Conservation (phyloP, 2,797 vertebrate genomes). For the Apogon hyalosoma region DNA sequence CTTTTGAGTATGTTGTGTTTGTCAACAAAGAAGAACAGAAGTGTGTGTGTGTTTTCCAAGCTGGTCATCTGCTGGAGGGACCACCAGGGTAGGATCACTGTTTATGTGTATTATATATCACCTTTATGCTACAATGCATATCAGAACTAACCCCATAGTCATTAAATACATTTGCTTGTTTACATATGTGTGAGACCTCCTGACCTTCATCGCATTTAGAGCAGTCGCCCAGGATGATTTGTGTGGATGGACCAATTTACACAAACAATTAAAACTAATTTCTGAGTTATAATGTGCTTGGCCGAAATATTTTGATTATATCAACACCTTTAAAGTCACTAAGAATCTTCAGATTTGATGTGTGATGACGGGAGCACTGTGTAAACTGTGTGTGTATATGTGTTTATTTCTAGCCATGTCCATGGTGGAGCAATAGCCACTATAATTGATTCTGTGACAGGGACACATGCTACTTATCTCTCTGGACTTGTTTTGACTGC, state of each 20-base stretch:
- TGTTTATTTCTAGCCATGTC: slow-evolving; percentile 78
- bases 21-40: slow-evolving; percentile 79
- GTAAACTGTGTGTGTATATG: background rate
- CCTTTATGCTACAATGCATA: background rate
- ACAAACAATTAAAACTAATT: no score
- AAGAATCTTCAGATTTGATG: background rate
- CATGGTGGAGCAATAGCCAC: slow-evolving; percentile 89
- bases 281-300: no score
- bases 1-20: slow-evolving; percentile 89
- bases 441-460: slow-evolving; percentile 83
- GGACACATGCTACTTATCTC: slow-evolving; percentile 68
- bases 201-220: no score
- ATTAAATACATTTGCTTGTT: no score
- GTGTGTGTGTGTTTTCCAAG: slow-evolving; percentile 84
- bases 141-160: no score
- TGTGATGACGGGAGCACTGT: background rate
- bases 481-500: slow-evolving; percentile 83
- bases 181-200: no score
- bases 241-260: no score
- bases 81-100: slow-evolving; percentile 82
- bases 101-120: background rate
- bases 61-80: slow-evolving; percentile 88
- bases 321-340: no score
- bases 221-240: no score
- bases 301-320: no score